phyloP scores from a whole-genome alignment of 2,113 vertebrate genomes.

The Cygnus atratus region DNA sequence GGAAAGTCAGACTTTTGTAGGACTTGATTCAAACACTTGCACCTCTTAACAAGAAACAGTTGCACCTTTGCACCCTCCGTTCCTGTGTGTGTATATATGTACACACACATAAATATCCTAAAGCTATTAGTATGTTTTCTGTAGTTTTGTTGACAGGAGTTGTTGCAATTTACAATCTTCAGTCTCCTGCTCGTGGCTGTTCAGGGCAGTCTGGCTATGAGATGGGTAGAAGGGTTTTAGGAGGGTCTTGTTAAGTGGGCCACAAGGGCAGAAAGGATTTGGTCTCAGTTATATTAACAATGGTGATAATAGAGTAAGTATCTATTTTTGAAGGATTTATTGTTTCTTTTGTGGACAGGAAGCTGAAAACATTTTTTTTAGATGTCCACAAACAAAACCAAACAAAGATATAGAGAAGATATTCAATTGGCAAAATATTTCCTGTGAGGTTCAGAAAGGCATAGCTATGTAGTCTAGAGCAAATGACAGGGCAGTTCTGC shows the following conservation, averaged over 20 bases:
- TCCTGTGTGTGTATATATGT: rapidly evolving
- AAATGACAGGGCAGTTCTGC: not conserved
- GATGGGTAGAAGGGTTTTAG: not conserved
- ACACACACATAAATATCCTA: not conserved
- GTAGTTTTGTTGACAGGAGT: not conserved
- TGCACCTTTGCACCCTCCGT: not conserved
- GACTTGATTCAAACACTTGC: not conserved
- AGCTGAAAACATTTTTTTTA: not conserved
- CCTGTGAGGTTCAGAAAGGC: not conserved
- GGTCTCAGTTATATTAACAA: not conserved
- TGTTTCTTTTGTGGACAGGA: not conserved
- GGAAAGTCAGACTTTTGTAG: not conserved
- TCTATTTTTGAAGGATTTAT: not conserved
- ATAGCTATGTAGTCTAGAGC: not conserved
- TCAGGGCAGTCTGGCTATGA: not conserved
- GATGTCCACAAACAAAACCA: not conserved
- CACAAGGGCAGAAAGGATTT: not conserved
- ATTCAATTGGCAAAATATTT: not conserved
- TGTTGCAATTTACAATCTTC: not conserved
- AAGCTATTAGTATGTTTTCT: not conserved
- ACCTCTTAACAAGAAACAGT: not conserved
- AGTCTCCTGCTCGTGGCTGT: not conserved
- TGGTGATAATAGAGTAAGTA: not conserved
- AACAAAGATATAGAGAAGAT: not conserved
- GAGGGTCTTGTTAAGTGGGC: not conserved